These are phyloP conservation scores for Drosophila miranda DNA, from an alignment of 1,140 invertebrate species.

Conservation along the genomic window DNA sequence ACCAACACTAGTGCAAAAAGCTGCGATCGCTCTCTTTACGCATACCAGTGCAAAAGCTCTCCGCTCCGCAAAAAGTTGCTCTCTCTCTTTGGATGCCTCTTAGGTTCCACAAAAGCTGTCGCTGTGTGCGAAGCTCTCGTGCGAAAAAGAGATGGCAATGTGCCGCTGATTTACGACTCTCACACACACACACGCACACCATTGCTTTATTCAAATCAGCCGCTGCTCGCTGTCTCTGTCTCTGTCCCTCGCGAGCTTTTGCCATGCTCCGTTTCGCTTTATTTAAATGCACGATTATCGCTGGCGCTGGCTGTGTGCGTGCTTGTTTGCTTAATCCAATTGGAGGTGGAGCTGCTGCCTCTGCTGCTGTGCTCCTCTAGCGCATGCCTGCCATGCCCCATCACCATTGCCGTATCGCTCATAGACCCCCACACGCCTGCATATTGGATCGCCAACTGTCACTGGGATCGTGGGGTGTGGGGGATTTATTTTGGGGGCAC, in stretches of 20 bases:
- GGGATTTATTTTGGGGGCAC: constrained; percentile 33
- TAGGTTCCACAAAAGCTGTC: constrained; percentile 71
- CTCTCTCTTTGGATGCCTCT: constrained; percentile 46
- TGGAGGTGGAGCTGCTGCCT: constrained; percentile 63
- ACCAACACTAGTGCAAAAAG: constrained; percentile 1
- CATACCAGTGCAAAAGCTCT: constrained; percentile 9
- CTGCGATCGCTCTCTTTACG: constrained; percentile 9
- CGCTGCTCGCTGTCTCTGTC: constrained; percentile 20
- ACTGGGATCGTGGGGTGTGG: constrained; percentile 9
- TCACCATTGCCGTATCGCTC: constrained; percentile 8
- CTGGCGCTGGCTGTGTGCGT: constrained; percentile 13
- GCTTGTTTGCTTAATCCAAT: constrained; percentile 66
- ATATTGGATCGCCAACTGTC: constrained; percentile 51
- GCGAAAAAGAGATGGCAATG: constrained; percentile 44
- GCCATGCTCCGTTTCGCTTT: constrained; percentile 25
- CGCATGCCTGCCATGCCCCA: not conserved
- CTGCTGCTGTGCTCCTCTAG: constrained; percentile 59
- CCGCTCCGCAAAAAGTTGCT: constrained; percentile 10
- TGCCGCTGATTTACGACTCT: constrained; percentile 2
- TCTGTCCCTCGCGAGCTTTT: constrained; percentile 19
- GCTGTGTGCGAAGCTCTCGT: constrained; percentile 34
- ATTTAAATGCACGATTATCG: constrained; percentile 78
- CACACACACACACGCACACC: constrained; percentile 35
- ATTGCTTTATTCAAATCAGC: constrained; percentile 65
- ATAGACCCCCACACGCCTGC: constrained; percentile 48